A percentile compares a stretch with the other conserved stretches of the same genome.
phyloP scores from a whole-genome alignment of 2,797 vertebrate species.

The Gila robusta region DNA sequence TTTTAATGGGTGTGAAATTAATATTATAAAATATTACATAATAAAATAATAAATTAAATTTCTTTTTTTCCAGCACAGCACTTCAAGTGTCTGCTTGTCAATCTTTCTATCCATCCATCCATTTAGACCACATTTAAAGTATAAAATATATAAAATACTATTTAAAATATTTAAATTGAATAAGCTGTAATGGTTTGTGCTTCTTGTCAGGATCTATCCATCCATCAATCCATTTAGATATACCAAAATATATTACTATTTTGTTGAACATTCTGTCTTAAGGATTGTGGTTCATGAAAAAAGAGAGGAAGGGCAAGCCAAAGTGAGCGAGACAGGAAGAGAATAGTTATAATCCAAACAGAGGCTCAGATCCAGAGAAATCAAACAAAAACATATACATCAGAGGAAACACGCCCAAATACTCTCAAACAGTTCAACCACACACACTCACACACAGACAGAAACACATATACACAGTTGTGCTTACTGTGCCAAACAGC shows the following conservation, averaged over 20 bases:
- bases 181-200: not conserved
- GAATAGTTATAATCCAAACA: conserved; percentile 38
- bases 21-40: not conserved
- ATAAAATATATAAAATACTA: not conserved
- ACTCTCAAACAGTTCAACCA: not conserved
- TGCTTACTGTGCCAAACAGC: conserved; percentile 30
- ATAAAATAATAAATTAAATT: too few relatives aligned
- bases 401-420: conserved; percentile 18
- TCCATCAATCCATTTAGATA: not conserved
- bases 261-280: not conserved
- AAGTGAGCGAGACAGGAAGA: conserved; percentile 1
- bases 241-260: not conserved
- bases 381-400: conserved; percentile 31
- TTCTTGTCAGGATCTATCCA: not conserved
- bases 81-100: not conserved
- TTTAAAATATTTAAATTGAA: not conserved
- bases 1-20: not conserved
- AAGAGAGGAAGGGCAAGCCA: not conserved
- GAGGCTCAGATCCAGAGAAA: conserved; percentile 3
- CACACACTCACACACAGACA: not conserved
- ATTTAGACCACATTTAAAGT: not conserved
- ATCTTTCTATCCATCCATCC: not conserved
- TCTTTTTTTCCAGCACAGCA: not conserved
- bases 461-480: not conserved
- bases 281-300: not conserved